A percentile compares a stretch with the other conserved stretches of the same genome.
Conservation (phyloP, 2,888 invertebrate species). For the Sarcophaga rosellei region DNA sequence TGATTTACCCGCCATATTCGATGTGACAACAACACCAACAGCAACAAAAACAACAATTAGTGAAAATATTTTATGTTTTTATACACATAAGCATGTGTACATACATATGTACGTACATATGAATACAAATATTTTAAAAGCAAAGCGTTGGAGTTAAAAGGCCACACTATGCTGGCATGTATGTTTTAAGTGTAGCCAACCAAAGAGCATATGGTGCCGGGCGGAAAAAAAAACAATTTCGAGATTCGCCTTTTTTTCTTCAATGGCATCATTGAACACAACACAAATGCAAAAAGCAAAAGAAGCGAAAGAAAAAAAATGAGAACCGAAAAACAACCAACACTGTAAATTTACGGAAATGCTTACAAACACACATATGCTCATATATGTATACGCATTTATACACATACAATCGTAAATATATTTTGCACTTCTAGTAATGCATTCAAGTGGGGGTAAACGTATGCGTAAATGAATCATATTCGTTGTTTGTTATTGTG, state of each 20-base stretch:
- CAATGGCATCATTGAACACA: constrained; percentile 50
- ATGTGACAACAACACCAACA: constrained; percentile 22
- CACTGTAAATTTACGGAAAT: constrained; percentile 60
- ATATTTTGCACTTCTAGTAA: constrained; percentile 14
- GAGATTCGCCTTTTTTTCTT: not conserved
- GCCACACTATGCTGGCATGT: not conserved
- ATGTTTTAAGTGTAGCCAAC: constrained; percentile 8
- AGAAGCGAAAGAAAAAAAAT: constrained; percentile 18
- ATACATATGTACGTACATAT: not conserved
- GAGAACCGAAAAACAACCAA: constrained; percentile 32
- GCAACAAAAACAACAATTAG: not conserved
- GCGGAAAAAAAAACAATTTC: constrained; percentile 2
- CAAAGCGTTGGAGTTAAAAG: not conserved
- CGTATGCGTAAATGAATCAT: constrained; percentile 20
- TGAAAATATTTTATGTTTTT: too few relatives aligned
- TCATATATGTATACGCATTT: not conserved
- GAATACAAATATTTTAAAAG: not conserved
- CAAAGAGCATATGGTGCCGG: constrained; percentile 59
- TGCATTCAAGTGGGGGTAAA: not conserved
- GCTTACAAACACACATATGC: constrained; percentile 46
- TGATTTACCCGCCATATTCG: constrained; percentile 55
- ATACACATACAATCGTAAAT: constrained; percentile 3
- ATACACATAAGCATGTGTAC: constrained; percentile 10
- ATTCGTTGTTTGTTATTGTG: constrained; percentile 3
- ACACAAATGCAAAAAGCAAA: constrained; percentile 19